These are phyloP conservation scores for Brachionichthys hirsutus DNA, from an alignment of 2,113 vertebrate species.

Conservation along the genomic window DNA sequence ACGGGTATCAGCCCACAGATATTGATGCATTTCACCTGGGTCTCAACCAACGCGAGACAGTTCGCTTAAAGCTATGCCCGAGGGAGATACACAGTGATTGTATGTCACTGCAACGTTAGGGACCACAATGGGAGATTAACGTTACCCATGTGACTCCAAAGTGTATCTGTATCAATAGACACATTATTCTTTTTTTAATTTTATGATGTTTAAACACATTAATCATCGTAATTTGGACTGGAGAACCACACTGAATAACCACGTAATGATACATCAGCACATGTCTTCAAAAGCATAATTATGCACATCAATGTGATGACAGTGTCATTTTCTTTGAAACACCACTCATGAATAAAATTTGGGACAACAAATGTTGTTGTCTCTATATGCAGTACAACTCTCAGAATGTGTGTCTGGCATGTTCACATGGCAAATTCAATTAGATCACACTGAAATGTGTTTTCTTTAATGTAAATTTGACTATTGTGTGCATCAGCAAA, in stretches of 20 bases:
- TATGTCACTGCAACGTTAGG: slow-evolving; percentile 15
- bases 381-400: not conserved
- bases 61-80: slow-evolving; percentile 24
- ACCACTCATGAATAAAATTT: not conserved
- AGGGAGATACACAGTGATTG: slow-evolving; percentile 3
- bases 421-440: not conserved
- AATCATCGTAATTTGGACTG: too few relatives aligned
- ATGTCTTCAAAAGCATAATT: too few relatives aligned
- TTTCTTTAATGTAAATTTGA: not conserved
- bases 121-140: slow-evolving; percentile 10
- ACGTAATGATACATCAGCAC: too few relatives aligned
- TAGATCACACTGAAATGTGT: slow-evolving; percentile 1
- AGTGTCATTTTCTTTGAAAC: not conserved
- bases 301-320: too few relatives aligned
- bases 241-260: too few relatives aligned
- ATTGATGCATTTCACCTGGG: slow-evolving; percentile 62
- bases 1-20: slow-evolving; percentile 58
- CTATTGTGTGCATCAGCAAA: not conserved
- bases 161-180: not conserved
- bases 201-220: not conserved
- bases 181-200: not conserved
- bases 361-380: too few relatives aligned
- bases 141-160: slow-evolving; percentile 2
- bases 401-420: slow-evolving; percentile 7
- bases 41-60: slow-evolving; percentile 37